A percentile compares a stretch with the other conserved stretches of the same genome.
phyloP scores from a whole-genome alignment of 2,113 vertebrate genomes.

The Corythornis madagascariensis region DNA sequence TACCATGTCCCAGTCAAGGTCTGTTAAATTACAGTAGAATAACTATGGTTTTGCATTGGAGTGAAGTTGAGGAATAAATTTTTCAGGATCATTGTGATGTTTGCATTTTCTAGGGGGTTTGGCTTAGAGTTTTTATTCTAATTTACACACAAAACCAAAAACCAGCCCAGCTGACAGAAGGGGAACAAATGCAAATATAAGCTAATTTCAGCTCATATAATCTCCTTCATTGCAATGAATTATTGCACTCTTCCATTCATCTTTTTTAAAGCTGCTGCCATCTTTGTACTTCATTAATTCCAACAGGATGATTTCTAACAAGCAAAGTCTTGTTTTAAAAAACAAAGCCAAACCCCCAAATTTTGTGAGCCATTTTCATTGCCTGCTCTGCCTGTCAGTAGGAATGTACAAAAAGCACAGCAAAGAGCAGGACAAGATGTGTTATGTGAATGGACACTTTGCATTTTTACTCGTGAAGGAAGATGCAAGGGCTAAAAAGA shows the following conservation, averaged over 20 bases:
- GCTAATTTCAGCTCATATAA: fast-evolving
- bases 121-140: not conserved
- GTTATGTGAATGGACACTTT: not conserved
- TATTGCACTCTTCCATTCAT: not conserved
- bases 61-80: not conserved
- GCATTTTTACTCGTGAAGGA: not conserved
- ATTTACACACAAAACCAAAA: not conserved
- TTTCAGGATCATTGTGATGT: not conserved
- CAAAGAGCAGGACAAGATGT: not conserved
- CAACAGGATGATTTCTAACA: not conserved
- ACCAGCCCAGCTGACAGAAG: not conserved
- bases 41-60: not conserved
- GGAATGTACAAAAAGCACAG: not conserved
- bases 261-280: not conserved
- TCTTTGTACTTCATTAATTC: not conserved
- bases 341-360: not conserved
- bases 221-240: not conserved
- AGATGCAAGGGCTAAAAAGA: not conserved
- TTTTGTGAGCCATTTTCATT: not conserved
- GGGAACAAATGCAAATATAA: not conserved
- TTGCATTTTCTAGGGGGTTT: not conserved
- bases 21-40: not conserved
- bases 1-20: not conserved
- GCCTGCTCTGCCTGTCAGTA: not conserved
- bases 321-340: not conserved